phyloP scores from a whole-genome alignment of 2,888 invertebrate species.

The Odontothrips loti region DNA sequence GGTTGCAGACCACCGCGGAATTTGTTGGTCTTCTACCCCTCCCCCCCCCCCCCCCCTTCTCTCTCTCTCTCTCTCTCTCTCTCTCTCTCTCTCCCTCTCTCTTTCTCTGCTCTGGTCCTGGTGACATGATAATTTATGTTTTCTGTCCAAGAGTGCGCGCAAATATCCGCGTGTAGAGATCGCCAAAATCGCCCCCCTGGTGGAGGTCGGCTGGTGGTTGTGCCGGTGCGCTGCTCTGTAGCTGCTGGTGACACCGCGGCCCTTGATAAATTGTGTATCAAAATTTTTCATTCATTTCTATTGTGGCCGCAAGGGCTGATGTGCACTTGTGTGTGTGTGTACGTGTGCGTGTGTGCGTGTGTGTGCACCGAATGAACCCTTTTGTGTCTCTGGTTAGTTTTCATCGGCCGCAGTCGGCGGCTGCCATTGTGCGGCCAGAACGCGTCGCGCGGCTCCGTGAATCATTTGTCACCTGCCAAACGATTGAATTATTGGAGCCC shows the following conservation, averaged over 20 bases:
- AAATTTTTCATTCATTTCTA: constrained; percentile 21
- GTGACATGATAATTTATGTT: too few species aligned
- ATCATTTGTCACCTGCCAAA: constrained; percentile 26
- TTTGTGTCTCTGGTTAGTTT: constrained; percentile 19
- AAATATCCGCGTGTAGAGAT: too few species aligned
- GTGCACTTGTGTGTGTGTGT: neutral
- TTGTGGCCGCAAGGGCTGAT: neutral
- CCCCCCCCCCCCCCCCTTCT: neutral
- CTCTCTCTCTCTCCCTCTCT: constrained; percentile 1
- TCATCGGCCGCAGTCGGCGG: neutral
- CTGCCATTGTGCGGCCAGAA: neutral
- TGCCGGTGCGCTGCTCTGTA: too few species aligned
- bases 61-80: constrained; percentile 9
- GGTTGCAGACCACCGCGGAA: too few species aligned
- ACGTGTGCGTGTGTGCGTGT: neutral
- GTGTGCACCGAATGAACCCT: neutral
- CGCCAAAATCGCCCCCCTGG: too few species aligned
- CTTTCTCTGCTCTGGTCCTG: too few species aligned
- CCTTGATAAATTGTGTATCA: constrained; percentile 11
- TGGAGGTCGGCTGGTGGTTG: too few species aligned
- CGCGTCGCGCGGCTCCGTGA: neutral
- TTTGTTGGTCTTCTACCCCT: neutral
- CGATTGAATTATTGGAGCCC: neutral
- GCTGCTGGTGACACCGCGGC: too few species aligned
- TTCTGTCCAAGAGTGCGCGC: too few species aligned